Conservation (phyloP, 2,797 vertebrate genomes). For the Glyptemys insculpta region DNA sequence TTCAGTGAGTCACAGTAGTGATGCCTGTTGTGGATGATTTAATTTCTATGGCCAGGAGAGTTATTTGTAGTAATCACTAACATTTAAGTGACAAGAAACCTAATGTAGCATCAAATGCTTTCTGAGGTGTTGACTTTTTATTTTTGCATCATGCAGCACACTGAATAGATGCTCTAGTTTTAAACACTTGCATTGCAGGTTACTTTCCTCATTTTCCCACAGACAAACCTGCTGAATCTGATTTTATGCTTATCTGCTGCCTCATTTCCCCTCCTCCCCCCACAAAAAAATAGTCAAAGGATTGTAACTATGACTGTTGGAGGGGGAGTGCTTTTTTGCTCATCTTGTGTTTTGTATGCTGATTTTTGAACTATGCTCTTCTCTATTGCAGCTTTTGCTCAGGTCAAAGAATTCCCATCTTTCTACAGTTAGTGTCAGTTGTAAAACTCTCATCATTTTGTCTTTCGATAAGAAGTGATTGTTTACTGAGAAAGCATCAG, state of each 20-base stretch:
- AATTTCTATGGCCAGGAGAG: neutral
- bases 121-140: neutral
- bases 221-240: neutral
- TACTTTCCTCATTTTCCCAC: neutral
- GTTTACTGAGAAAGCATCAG: neutral
- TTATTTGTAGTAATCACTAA: neutral
- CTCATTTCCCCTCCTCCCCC: neutral
- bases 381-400: neutral
- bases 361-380: neutral
- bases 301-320: neutral
- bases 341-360: neutral
- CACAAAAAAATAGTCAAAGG: neutral
- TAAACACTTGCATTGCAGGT: neutral
- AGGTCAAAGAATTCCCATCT: neutral
- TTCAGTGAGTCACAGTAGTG: neutral
- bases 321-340: neutral
- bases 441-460: neutral
- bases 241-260: accelerated
- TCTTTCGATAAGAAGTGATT: neutral
- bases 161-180: constrained; percentile 15
- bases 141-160: neutral
- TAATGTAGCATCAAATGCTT: neutral
- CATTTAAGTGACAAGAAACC: neutral
- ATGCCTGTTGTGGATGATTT: neutral
- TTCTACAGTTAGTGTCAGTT: neutral